Evolutionary conservation across 2,113 vertebrate species (phyloP), one percentile per base, ranked within the genome.

Genomic region (Bubo bubo): DNA sequence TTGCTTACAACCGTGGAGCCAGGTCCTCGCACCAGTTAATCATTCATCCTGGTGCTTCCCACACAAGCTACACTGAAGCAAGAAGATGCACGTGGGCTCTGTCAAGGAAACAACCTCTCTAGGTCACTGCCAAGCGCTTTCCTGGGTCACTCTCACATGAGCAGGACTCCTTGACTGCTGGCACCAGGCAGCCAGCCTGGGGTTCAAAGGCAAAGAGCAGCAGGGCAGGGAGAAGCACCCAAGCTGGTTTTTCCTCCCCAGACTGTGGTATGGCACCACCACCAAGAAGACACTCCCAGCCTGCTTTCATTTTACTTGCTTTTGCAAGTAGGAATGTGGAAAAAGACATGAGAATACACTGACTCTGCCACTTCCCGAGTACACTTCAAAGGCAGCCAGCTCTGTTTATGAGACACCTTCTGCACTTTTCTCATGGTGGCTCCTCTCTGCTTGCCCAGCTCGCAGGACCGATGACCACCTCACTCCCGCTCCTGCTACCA

Each of bases 181-280:
- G 21, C 70, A 70, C 21, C 49, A 10, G 8, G 66, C 55, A 43
- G 50, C 0, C 39, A 73, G 45, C 22, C 67, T 13, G 24, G 63
- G 5, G 26, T 12, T 35, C 74, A n/a, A 32, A 45, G 16, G 22
- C 66, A 21, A 6, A 1, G 1, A 7, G 81, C 55, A 70, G 47
- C 58, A 23, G 43, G 56, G 43, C 35, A 86, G 59, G 59, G 45
- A 87, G 50, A 35, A 75, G 12, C 47, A 85, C 37, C 59, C 50
- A 14, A 22, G 43, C 53, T 83, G 73, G 8, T 9, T 89, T 70
- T 60, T 24, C 35, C 55, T 71, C 80, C 39, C 64, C 14, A 32
- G 72, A 49, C 20, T 0, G 0, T 8, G 49, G 23, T 20, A 21
- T 3, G 1, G n/a, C 63, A 84, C 4, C n/a, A 43, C 8, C 52